Evolutionary conservation across 1,140 invertebrate species (phyloP).

Genomic region (Saxidomus purpurata): DNA sequence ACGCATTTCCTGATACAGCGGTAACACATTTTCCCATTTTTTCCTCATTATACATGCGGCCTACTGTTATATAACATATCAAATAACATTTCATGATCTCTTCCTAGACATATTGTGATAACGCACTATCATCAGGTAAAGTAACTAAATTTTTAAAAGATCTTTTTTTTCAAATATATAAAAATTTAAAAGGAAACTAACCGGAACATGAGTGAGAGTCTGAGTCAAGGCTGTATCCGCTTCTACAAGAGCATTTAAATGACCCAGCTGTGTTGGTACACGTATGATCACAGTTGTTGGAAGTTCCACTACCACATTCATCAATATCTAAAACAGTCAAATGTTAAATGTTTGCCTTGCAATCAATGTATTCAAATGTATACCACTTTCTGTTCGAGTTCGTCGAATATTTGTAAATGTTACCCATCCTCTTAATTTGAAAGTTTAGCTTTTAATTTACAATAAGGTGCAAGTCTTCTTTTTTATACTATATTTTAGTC

Average conservation of each 20-base stretch:
- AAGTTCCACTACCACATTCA: background rate
- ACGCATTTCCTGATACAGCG: too few relatives aligned
- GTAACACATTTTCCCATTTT: background rate
- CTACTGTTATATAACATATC: background rate
- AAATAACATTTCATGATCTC: background rate
- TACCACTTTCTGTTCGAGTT: background rate
- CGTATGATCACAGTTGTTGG: background rate
- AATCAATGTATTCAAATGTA: background rate
- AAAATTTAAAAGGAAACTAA: background rate
- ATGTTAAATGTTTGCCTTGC: background rate
- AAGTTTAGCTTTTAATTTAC: background rate
- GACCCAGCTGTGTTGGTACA: constrained; percentile 36
- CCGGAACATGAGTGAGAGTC: constrained; percentile 25
- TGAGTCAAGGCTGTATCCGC: background rate
- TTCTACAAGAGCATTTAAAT: constrained; percentile 39
- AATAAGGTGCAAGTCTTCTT: background rate
- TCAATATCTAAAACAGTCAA: constrained; percentile 25
- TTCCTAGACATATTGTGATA: too few relatives aligned
- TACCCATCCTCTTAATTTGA: background rate
- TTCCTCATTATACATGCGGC: background rate
- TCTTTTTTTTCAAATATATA: background rate
- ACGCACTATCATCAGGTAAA: background rate
- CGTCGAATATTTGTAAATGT: background rate
- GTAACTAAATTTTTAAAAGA: background rate
- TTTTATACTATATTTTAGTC: background rate